Percentiles rank a stretch among this genome's conserved stretches.
Conservation (phyloP, 35 echinoderm and acorn worm genomes). For the Lytechinus variegatus region DNA sequence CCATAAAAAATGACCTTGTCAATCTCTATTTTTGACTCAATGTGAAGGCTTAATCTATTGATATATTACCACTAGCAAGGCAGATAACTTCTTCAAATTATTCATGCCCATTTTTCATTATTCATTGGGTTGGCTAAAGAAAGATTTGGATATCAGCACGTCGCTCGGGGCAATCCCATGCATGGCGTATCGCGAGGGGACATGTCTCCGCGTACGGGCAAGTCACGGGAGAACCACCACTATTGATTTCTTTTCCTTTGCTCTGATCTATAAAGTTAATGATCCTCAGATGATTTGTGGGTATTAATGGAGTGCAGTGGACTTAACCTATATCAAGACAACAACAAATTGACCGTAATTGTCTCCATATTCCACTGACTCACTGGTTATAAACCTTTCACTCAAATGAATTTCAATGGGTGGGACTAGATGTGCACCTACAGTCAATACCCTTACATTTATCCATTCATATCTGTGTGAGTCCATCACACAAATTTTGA, state of each 20-base stretch:
- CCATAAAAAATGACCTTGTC: too few species aligned
- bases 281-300: background rate
- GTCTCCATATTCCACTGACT: slow-evolving; percentile 1
- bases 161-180: background rate
- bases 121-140: background rate
- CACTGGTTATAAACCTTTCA: background rate
- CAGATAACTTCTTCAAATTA: background rate
- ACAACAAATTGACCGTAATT: slow-evolving; percentile 19
- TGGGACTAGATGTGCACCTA: background rate
- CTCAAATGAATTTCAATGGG: background rate
- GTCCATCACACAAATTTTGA: background rate
- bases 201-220: background rate
- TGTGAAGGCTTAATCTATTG: background rate
- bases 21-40: too few species aligned
- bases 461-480: background rate
- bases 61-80: background rate
- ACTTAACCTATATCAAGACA: background rate
- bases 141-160: background rate
- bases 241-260: background rate
- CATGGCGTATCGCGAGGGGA: background rate
- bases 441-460: background rate
- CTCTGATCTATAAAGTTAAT: background rate
- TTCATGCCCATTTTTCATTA: background rate
- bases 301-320: slow-evolving; percentile 10
- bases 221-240: background rate